Evolutionary conservation across 2,888 invertebrate genomes (phyloP).

Genomic region (Orchesellides sinensis): DNA sequence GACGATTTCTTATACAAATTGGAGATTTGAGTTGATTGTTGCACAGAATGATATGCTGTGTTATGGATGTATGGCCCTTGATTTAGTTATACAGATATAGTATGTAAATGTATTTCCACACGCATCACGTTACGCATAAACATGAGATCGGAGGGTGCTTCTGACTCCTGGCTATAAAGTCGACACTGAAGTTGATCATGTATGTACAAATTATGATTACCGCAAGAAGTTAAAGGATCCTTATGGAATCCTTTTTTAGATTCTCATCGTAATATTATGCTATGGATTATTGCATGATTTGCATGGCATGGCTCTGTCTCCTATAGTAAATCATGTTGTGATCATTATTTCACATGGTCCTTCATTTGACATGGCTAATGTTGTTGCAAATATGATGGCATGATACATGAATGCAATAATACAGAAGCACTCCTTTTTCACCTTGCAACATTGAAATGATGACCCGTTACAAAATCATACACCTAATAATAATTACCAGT

Average conservation of each 20-base stretch:
- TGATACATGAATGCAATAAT: background rate
- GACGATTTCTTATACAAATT: background rate
- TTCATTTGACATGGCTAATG: too few relatives aligned
- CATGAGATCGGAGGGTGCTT: background rate
- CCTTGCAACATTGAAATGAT: slow-evolving; percentile 20
- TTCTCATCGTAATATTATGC: too few relatives aligned
- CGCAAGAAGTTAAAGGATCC: too few relatives aligned
- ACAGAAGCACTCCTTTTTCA: background rate
- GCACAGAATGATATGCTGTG: background rate
- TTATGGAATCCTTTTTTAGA: too few relatives aligned
- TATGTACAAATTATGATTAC: too few relatives aligned
- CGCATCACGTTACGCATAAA: slow-evolving; percentile 26
- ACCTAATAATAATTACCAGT: background rate
- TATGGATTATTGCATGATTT: too few relatives aligned
- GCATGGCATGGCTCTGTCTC: too few relatives aligned
- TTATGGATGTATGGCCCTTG: slow-evolving; percentile 6
- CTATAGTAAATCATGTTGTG: too few relatives aligned
- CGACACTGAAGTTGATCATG: background rate
- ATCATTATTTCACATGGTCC: too few relatives aligned
- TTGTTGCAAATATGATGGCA: background rate
- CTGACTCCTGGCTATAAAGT: background rate
- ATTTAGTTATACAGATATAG: background rate
- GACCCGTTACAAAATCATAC: background rate
- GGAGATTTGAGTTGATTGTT: too few relatives aligned
- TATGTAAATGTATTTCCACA: slow-evolving; percentile 8